Base-by-base conservation (phyloP, 2,113 vertebrate genomes). In the Procavia capensis region DNA sequence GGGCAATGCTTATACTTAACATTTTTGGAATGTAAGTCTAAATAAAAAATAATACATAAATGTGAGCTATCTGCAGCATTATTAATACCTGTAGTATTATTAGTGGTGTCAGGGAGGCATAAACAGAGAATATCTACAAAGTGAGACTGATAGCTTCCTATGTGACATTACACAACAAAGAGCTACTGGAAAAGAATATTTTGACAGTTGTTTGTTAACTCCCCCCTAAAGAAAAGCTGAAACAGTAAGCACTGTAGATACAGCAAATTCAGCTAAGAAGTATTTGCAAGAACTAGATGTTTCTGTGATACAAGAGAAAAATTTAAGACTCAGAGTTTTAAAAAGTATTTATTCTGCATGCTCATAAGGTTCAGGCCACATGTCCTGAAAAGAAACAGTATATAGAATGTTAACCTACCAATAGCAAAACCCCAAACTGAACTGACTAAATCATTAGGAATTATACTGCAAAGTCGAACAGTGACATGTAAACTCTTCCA, bases 11-110 rank as follows among this genome's bases (percentile, higher is more conserved):
- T 93, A 24, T 0, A 63, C 19, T 83, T 87, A 96, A 57, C 45
- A 61, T 63, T 87, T 45, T 91, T 66, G 34, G 54, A 92, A 59
- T 2, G 85, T 9, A 59, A 86, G 36, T 76, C 29, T 89, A 76
- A 92, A 68, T 83, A 88, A 74, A 85, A 50, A 94, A 66, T 43
- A 80, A 47, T 36, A 85, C 64, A 72, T 86, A 85, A 78, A 85
- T 85, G 25, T 63, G 54, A 81, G 3, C 34, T 94, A 64, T 31
- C 17, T 43, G 61, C 6, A 78, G 27, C 34, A 61, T 36, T 75
- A 90, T 90, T 31, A 39, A 76, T 76, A 45, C 25, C 9, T 54
- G 36, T 88, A 81, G 20, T 68, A 72, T 43, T n/a, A 64, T 64
- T 59, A 93, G 54, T 72, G 39, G 10, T 79, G 63, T 70, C 39